Evolutionary conservation across 1,140 invertebrate species (phyloP).

Genomic region (Cydia splendana): DNA sequence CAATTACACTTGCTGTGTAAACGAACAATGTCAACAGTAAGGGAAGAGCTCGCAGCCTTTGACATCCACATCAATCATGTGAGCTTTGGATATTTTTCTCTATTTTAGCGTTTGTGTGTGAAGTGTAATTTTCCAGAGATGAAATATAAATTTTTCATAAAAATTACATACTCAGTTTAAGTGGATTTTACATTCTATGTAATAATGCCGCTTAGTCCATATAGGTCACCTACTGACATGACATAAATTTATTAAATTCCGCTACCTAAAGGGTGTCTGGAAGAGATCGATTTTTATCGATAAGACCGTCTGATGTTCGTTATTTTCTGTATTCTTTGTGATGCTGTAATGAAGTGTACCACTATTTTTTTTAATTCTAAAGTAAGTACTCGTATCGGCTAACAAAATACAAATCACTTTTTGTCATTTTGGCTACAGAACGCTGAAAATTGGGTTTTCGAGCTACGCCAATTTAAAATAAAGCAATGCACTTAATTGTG

Average conservation of each 20-base stretch:
- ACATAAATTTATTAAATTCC: too few relatives aligned
- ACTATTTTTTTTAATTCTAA: too few relatives aligned
- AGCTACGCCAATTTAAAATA: neutral
- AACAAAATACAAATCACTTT: too few relatives aligned
- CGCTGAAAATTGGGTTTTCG: neutral
- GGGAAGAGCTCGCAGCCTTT: conserved; percentile 32
- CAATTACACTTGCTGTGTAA: conserved; percentile 34
- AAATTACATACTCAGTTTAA: neutral
- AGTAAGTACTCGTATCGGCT: too few relatives aligned
- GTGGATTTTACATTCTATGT: neutral
- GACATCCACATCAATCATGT: conserved; percentile 28
- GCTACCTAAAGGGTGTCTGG: too few relatives aligned
- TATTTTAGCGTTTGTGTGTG: conserved; percentile 24
- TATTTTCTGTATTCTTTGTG: too few relatives aligned
- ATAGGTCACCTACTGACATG: too few relatives aligned
- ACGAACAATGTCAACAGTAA: conserved; percentile 31
- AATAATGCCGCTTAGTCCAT: neutral
- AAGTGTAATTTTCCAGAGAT: conserved; percentile 15
- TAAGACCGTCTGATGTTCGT: too few relatives aligned
- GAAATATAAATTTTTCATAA: neutral
- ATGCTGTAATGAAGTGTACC: too few relatives aligned
- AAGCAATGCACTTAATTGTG: neutral
- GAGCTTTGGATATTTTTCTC: conserved; percentile 30
- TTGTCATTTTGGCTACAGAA: neutral
- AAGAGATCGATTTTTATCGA: too few relatives aligned